These are phyloP conservation scores for Blastobasis lacticolella DNA, from an alignment of 2,888 invertebrate species.

Conservation along the genomic window DNA sequence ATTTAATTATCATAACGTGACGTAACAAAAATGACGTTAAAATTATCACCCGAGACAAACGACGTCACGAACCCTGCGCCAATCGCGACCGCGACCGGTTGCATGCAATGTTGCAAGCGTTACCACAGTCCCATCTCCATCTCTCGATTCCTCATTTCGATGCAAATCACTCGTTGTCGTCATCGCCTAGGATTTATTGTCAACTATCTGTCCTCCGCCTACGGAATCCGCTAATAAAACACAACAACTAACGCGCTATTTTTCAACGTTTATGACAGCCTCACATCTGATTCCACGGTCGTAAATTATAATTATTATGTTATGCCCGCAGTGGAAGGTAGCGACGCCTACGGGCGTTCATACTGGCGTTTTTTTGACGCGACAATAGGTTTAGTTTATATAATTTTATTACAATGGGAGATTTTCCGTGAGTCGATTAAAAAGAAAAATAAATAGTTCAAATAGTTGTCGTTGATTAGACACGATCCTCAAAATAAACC, in stretches of 20 bases:
- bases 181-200: constrained; percentile 21
- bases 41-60: too few species aligned
- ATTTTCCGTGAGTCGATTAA: not conserved
- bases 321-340: constrained; percentile 5
- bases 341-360: constrained; percentile 7
- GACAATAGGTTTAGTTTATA: not conserved
- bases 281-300: constrained; percentile 32
- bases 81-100: too few species aligned
- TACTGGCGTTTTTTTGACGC: constrained; percentile 1
- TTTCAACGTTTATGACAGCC: constrained; percentile 38
- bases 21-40: too few species aligned
- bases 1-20: too few species aligned
- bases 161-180: constrained; percentile 12
- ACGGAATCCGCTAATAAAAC: constrained; percentile 24
- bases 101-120: too few species aligned
- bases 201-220: constrained; percentile 14
- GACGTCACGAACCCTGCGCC: too few species aligned
- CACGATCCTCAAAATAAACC: too few species aligned
- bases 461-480: too few species aligned
- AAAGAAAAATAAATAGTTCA: too few species aligned
- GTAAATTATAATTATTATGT: constrained; percentile 36
- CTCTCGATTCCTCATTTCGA: too few species aligned
- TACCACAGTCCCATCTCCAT: too few species aligned
- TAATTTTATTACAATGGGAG: too few species aligned
- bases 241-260: constrained; percentile 31